phyloP scores from a whole-genome alignment of 64 coral and sea anemone species.

The Anthopleura sola region DNA sequence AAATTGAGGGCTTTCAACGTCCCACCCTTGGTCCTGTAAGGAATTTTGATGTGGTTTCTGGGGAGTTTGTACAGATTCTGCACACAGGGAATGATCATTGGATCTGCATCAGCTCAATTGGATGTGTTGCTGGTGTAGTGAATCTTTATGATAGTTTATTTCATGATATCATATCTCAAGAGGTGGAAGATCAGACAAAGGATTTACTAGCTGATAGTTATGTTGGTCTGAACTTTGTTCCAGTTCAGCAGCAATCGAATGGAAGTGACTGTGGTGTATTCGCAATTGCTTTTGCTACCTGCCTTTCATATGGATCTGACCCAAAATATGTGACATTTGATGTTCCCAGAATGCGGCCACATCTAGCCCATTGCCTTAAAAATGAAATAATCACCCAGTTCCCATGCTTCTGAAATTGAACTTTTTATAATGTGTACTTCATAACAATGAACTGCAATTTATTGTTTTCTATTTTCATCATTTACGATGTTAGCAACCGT shows the following conservation, averaged over 20 bases:
- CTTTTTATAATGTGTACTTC: too few relatives aligned
- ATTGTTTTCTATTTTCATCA: too few relatives aligned
- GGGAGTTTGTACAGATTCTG: constrained; percentile 36
- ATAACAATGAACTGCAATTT: too few relatives aligned
- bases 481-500: too few relatives aligned
- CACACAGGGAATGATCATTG: constrained; percentile 34
- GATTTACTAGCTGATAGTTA: background rate
- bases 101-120: constrained; percentile 32
- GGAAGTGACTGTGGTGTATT: constrained; percentile 30
- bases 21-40: constrained; percentile 10
- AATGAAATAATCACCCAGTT: constrained; percentile 16
- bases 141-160: constrained; percentile 30
- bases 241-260: constrained; percentile 29
- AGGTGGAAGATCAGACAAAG: background rate
- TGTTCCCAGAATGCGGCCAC: constrained; percentile 15
- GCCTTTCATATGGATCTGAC: constrained; percentile 28
- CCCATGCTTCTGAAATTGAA: background rate
- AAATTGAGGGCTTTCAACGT: constrained; percentile 10
- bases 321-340: constrained; percentile 5
- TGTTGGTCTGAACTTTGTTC: constrained; percentile 1
- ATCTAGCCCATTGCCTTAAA: constrained; percentile 13
- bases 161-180: constrained; percentile 29
- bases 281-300: constrained; percentile 41
- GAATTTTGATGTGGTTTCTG: constrained; percentile 23
- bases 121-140: constrained; percentile 8